phyloP scores from a whole-genome alignment of 2,113 vertebrate species.

The Beaufortia kweichowensis region DNA sequence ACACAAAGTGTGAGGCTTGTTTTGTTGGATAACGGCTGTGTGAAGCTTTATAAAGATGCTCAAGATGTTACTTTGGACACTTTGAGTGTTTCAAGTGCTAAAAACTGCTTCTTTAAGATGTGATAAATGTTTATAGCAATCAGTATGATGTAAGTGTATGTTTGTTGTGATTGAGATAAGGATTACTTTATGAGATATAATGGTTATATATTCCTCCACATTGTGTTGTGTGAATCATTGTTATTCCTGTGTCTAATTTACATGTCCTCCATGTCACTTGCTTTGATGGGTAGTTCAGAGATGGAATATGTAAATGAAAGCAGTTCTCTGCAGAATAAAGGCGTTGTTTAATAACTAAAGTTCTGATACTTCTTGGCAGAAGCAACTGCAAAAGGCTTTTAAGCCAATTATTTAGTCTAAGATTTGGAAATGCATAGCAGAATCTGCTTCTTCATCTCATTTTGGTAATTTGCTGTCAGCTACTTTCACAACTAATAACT shows the following conservation, averaged over 20 bases:
- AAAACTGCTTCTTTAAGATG: too few species aligned
- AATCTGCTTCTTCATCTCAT: not conserved
- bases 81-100: slow-evolving; percentile 3
- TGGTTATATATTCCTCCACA: too few species aligned
- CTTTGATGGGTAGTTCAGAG: not conserved
- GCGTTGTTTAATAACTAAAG: not conserved
- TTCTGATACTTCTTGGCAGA: slow-evolving; percentile 15
- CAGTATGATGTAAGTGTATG: not conserved
- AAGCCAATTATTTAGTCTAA: not conserved
- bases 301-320: not conserved
- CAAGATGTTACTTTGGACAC: too few species aligned
- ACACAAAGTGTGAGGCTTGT: too few species aligned
- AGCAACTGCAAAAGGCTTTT: not conserved
- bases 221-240: not conserved
- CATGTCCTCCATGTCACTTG: not conserved
- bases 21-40: too few species aligned
- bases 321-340: slow-evolving; percentile 1
- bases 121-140: too few species aligned
- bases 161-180: not conserved
- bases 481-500: slow-evolving; percentile 6
- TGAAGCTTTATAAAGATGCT: too few species aligned
- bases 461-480: slow-evolving; percentile 15
- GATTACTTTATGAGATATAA: not conserved
- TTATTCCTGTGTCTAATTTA: not conserved
- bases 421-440: not conserved